These are phyloP conservation scores for Bubo scandiacus DNA, from an alignment of 2,113 vertebrate genomes.

Conservation along the genomic window DNA sequence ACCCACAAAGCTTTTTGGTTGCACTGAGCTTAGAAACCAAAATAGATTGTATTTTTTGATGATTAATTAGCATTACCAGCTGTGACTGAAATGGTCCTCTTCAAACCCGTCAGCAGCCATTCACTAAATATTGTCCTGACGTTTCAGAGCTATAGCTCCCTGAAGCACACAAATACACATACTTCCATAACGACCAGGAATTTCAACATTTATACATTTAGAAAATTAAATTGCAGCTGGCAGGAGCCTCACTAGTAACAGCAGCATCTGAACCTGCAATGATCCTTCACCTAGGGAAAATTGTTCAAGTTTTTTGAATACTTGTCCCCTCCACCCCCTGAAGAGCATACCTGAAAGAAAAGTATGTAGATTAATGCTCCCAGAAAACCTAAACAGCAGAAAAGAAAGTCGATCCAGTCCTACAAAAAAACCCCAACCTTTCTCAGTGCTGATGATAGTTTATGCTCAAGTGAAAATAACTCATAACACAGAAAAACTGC, in stretches of 20 bases:
- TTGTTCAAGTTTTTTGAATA: conserved; percentile 45
- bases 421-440: background rate
- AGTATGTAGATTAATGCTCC: conserved; percentile 8
- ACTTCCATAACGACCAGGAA: background rate
- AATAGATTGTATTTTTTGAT: background rate
- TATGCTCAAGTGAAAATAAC: background rate
- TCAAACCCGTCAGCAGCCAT: background rate
- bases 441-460: fast-evolving
- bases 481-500: background rate
- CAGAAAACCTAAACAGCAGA: background rate
- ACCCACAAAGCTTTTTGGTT: background rate
- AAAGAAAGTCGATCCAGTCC: background rate
- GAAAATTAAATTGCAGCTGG: background rate
- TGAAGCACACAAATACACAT: background rate
- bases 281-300: conserved; percentile 53
- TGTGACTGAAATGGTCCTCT: background rate
- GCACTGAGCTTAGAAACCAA: background rate
- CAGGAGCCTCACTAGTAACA: fast-evolving
- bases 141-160: background rate
- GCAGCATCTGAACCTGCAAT: conserved; percentile 14
- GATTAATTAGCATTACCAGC: background rate
- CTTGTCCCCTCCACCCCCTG: background rate
- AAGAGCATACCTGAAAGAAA: conserved; percentile 44
- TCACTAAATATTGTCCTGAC: background rate
- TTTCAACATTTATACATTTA: background rate